Evolutionary conservation across 2,113 vertebrate species (phyloP).

Genomic region (Aplodontia rufa): DNA sequence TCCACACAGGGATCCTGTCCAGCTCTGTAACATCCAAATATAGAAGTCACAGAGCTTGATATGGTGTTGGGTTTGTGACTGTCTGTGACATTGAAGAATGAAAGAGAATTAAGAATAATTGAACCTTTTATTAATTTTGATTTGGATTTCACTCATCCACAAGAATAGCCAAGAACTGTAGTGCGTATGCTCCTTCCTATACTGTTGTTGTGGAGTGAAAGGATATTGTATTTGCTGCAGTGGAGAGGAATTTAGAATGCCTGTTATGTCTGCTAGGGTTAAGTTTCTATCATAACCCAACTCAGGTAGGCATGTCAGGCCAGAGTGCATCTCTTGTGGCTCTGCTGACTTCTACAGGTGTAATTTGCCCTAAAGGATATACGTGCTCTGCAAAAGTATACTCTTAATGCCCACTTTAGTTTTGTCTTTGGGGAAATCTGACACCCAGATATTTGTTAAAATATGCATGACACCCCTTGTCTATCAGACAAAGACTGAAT

Average conservation of each 20-base stretch:
- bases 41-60: conserved; percentile 35
- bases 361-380: conserved; percentile 67
- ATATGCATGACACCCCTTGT: not conserved
- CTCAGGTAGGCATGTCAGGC: conserved; percentile 49
- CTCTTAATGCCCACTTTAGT: conserved; percentile 27
- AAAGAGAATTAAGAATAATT: conserved; percentile 44
- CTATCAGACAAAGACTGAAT: conserved; percentile 39
- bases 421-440: conserved; percentile 36
- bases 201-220: conserved; percentile 49
- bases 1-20: not conserved
- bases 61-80: conserved; percentile 40
- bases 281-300: conserved; percentile 58
- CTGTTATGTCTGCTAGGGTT: conserved; percentile 45
- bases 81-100: not conserved
- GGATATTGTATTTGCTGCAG: conserved; percentile 29
- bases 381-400: conserved; percentile 48
- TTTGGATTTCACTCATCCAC: conserved; percentile 39
- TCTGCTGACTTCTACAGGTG: conserved; percentile 52
- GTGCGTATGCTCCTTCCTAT: conserved; percentile 12
- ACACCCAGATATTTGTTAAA: conserved; percentile 50
- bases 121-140: conserved; percentile 56
- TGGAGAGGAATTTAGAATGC: conserved; percentile 30
- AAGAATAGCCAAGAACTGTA: conserved; percentile 30
- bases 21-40: conserved; percentile 26
- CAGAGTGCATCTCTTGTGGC: conserved; percentile 48